phyloP scores from a whole-genome alignment of 1,140 invertebrate species.

The Orchesella cincta region DNA sequence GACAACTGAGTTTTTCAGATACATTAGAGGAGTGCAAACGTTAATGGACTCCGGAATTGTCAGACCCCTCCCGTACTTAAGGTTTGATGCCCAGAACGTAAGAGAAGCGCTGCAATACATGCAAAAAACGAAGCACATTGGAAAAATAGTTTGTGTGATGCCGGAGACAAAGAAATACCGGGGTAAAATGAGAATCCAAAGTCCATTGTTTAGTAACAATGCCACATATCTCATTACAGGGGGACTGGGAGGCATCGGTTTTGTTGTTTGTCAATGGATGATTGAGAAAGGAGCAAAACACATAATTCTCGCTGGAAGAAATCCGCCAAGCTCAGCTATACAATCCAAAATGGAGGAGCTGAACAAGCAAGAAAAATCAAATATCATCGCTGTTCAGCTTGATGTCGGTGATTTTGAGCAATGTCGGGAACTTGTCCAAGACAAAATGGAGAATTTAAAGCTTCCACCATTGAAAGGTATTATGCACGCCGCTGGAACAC shows the following conservation, averaged over 20 bases:
- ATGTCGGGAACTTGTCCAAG: too few relatives aligned
- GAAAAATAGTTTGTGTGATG: constrained; percentile 21
- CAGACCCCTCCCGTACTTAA: not conserved
- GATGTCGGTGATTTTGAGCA: too few relatives aligned
- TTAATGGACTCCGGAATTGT: not conserved
- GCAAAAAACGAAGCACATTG: constrained; percentile 19
- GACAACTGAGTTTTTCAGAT: too few relatives aligned
- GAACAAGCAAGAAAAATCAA: too few relatives aligned
- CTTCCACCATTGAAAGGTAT: too few relatives aligned
- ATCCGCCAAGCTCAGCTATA: too few relatives aligned
- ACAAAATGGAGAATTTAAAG: too few relatives aligned
- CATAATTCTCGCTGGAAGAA: not conserved
- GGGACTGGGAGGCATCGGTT: constrained; percentile 26
- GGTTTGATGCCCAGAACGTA: constrained; percentile 8
- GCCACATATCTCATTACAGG: constrained; percentile 26
- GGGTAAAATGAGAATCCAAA: not conserved
- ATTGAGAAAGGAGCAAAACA: constrained; percentile 18
- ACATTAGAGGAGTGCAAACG: too few relatives aligned
- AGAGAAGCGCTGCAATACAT: constrained; percentile 14
- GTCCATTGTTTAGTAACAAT: not conserved
- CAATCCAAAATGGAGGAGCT: too few relatives aligned
- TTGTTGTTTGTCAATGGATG: constrained; percentile 8
- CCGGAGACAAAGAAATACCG: not conserved
- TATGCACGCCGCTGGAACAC: too few relatives aligned
- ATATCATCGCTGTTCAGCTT: too few relatives aligned